Conservation (phyloP, 2,888 invertebrate species). For the Hedya salicella region DNA sequence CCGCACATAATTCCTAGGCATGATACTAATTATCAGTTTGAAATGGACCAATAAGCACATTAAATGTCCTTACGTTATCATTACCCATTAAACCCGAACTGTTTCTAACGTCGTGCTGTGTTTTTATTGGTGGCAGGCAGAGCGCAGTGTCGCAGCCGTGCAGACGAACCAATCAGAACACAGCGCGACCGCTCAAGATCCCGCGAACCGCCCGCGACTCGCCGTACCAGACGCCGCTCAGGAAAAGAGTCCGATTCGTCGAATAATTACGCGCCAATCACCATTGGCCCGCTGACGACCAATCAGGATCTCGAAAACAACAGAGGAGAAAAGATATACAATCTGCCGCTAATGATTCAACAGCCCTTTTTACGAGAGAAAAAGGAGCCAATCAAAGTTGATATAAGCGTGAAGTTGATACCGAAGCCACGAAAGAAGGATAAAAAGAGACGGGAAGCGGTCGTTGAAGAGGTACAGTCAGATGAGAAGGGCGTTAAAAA, state of each 20-base stretch:
- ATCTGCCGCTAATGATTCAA: conserved; percentile 83
- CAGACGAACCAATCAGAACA: conserved; percentile 85
- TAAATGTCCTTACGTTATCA: conserved; percentile 59
- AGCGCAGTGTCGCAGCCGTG: conserved; percentile 83
- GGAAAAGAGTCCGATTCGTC: conserved; percentile 86
- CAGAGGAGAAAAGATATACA: conserved; percentile 76
- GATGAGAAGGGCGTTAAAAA: conserved; percentile 70
- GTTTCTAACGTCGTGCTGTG: conserved; percentile 83
- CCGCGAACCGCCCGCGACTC: conserved; percentile 69
- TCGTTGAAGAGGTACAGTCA: conserved; percentile 63
- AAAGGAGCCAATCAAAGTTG: conserved; percentile 91
- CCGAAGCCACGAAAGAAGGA: conserved; percentile 85
- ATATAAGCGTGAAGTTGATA: conserved; percentile 90
- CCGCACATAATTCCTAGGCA: background rate
- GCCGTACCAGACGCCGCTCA: conserved; percentile 77
- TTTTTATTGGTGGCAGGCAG: conserved; percentile 85
- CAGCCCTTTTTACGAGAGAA: conserved; percentile 86
- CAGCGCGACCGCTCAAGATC: conserved; percentile 80
- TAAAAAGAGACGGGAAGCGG: conserved; percentile 67
- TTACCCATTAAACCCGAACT: conserved; percentile 69
- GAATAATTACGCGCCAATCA: conserved; percentile 79
- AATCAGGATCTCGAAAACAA: conserved; percentile 79
- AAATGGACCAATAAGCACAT: conserved; percentile 43
- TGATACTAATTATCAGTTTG: conserved; percentile 16
- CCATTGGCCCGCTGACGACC: conserved; percentile 80